Conservation (phyloP, 2,888 invertebrate species). For the Zonitis immaculata region DNA sequence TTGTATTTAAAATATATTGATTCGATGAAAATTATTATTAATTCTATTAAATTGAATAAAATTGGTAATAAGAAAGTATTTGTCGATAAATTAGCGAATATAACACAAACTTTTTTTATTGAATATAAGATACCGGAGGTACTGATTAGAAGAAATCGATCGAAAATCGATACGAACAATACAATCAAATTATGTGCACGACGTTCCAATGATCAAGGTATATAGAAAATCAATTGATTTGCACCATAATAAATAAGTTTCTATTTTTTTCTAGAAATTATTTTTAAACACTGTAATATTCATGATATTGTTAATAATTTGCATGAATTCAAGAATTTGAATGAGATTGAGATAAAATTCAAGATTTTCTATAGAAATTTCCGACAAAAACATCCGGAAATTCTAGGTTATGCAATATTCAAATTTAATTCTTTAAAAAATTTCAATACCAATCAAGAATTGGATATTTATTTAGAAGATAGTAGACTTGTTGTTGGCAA, state of each 20-base stretch:
- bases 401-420: constrained; percentile 48
- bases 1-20: constrained; percentile 44
- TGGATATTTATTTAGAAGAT: constrained; percentile 45
- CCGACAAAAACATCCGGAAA: constrained; percentile 46
- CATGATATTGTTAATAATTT: constrained; percentile 47
- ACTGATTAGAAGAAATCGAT: constrained; percentile 35
- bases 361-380: constrained; percentile 48
- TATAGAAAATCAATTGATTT: constrained; percentile 24
- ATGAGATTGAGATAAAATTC: constrained; percentile 44
- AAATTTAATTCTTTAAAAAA: constrained; percentile 43
- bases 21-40: constrained; percentile 47
- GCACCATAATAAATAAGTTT: no score
- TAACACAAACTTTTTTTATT: constrained; percentile 47
- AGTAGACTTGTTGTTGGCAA: constrained; percentile 47
- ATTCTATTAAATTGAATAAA: constrained; percentile 47
- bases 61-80: constrained; percentile 48
- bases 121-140: constrained; percentile 48
- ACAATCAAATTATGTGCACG: constrained; percentile 46
- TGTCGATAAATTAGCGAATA: constrained; percentile 30
- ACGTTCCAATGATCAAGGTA: constrained; percentile 45
- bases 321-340: constrained; percentile 35
- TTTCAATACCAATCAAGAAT: constrained; percentile 44
- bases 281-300: constrained; percentile 49
- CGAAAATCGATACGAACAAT: constrained; percentile 44
- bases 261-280: constrained; percentile 42